Percentiles rank a stretch among this genome's conserved stretches.
Conservation (phyloP, 2,888 invertebrate genomes). For the Brachyptera risi region DNA sequence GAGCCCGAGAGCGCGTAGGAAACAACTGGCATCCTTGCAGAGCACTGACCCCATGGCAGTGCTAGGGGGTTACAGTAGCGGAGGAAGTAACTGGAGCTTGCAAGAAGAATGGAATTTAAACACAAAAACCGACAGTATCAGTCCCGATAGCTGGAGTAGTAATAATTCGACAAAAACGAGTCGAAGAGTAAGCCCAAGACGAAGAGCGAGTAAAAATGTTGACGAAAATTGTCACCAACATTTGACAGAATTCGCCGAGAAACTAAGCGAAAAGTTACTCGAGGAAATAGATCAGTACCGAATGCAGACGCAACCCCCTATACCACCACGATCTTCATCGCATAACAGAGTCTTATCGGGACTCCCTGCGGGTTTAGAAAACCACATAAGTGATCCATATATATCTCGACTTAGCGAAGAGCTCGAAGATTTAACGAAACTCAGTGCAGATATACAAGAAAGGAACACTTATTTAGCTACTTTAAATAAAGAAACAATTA, state of each 20-base stretch:
- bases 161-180: slow-evolving; percentile 15
- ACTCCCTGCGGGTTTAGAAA: slow-evolving; percentile 29
- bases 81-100: slow-evolving; percentile 55
- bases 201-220: slow-evolving; percentile 10
- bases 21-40: slow-evolving; percentile 42
- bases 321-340: slow-evolving; percentile 43
- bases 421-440: slow-evolving; percentile 53
- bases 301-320: slow-evolving; percentile 35
- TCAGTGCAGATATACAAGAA: slow-evolving; percentile 56
- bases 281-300: slow-evolving; percentile 63
- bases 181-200: slow-evolving; percentile 16
- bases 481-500: slow-evolving; percentile 42
- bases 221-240: slow-evolving; percentile 64
- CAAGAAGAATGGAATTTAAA: slow-evolving; percentile 34
- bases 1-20: slow-evolving; percentile 54
- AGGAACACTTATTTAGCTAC: slow-evolving; percentile 55
- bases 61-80: slow-evolving; percentile 50
- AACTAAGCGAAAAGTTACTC: slow-evolving; percentile 73
- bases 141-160: slow-evolving; percentile 23
- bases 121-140: slow-evolving; percentile 18
- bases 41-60: slow-evolving; percentile 35
- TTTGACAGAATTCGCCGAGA: slow-evolving; percentile 74
- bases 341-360: slow-evolving; percentile 39
- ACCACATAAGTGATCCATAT: slow-evolving; percentile 59
- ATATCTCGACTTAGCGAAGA: slow-evolving; percentile 57